Evolutionary conservation across 2,797 vertebrate genomes (phyloP), one percentile per base, ranked within the genome.

Genomic region (Knipowitschia caucasica): DNA sequence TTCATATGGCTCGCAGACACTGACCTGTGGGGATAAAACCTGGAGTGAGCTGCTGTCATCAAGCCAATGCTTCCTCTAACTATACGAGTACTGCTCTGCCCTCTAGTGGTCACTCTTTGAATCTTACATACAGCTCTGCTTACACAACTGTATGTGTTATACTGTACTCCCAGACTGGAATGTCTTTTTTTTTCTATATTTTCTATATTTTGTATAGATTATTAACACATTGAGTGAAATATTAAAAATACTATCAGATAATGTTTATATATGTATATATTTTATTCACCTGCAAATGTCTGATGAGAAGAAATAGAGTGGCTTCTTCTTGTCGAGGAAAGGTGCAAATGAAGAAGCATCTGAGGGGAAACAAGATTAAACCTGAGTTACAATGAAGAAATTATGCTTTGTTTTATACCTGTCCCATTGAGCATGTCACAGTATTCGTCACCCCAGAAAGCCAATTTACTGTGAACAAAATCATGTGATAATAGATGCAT

Each of bases 351-450:
- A 93, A 0, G 95, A 80, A 11, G 89, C 96, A 49, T 98, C 96
- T 99, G 82, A 67, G 35, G 29, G 36, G 59, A n/a, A 36, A 25
- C 45, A 23, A 21, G 7, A 24, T 46, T 14, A 64, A 12, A 35
- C 24, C 3, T 40, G 2, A 7, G 12, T 24, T 21, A 42, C 1
- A 24, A n/a, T 12, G 0, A 10, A 17, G 9, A 5, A 9, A 15
- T 46, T 46, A 17, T 15, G 39, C 5, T 46, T 8, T 4, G 3
- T 6, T 15, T 27, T 29, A 21, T 42, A 98, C 96, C 95, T 89
- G 96, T 95, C 25, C 96, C 96, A 26, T 99, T 99, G 77, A 99
- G 71, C 93, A 93, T 90, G 86, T 94, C 66, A 1, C 96, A 99
- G 69, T 92, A 85, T 0, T 0, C 0, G 70, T 90, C 68, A 0